Evolutionary conservation across 2,797 vertebrate genomes (phyloP).

Genomic region (Danio albolineatus): DNA sequence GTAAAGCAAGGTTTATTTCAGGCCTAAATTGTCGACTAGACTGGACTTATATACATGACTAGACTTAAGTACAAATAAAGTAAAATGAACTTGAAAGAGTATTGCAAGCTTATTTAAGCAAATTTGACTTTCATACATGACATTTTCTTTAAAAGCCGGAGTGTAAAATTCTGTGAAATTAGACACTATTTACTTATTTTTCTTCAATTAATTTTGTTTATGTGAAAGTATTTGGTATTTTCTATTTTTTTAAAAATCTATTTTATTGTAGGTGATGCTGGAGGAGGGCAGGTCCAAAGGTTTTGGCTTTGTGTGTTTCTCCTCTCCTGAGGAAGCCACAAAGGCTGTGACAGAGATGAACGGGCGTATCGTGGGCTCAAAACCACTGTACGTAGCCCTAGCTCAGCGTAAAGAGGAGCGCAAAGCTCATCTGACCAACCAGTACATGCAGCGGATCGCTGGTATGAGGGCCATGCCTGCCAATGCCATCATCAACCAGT

Average conservation of each 20-base stretch:
- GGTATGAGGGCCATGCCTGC: constrained; percentile 98
- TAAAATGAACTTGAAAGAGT: too few relatives aligned
- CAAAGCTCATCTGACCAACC: constrained; percentile 97
- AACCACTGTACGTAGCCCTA: constrained; percentile 94
- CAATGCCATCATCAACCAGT: constrained; percentile 97
- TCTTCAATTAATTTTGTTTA: not conserved
- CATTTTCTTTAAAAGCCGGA: too few relatives aligned
- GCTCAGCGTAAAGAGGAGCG: constrained; percentile 98
- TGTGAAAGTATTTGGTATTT: not conserved
- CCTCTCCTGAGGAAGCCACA: constrained; percentile 97
- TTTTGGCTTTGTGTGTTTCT: constrained; percentile 99
- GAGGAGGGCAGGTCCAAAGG: constrained; percentile 98
- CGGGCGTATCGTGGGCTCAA: constrained; percentile 97
- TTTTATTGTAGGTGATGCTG: constrained; percentile 89
- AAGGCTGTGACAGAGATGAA: constrained; percentile 99
- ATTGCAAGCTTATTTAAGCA: too few relatives aligned
- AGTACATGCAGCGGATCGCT: constrained; percentile 98
- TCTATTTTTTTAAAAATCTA: too few relatives aligned
- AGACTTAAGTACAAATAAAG: too few relatives aligned
- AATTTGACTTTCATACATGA: too few relatives aligned
- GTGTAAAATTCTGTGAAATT: too few relatives aligned
- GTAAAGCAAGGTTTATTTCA: too few relatives aligned
- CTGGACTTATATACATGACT: too few relatives aligned
- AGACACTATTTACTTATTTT: too few relatives aligned
- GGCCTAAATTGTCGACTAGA: too few relatives aligned